These are phyloP conservation scores for Cromileptes altivelis DNA, from an alignment of 2,113 vertebrate species.

Conservation along the genomic window DNA sequence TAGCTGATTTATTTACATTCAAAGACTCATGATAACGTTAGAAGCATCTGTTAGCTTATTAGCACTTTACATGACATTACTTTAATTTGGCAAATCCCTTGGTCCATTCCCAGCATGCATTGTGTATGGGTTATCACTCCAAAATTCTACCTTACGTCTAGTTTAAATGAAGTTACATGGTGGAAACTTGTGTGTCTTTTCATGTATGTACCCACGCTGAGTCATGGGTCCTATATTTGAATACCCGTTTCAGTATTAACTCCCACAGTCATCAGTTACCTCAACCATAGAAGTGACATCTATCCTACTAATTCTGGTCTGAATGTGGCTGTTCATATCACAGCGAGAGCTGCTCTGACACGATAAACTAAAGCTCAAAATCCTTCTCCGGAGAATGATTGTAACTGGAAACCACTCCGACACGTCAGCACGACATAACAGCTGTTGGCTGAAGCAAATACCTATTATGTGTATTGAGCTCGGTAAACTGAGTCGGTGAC, in stretches of 20 bases:
- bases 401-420: not conserved
- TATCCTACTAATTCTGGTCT: not conserved
- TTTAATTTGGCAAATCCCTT: not conserved
- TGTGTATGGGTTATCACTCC: not conserved
- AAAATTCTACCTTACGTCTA: not conserved
- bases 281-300: not conserved
- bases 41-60: not conserved
- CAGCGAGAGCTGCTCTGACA: slow-evolving; percentile 1
- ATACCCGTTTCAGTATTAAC: slow-evolving; percentile 3
- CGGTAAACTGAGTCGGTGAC: not conserved
- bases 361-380: slow-evolving; percentile 7
- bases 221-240: not conserved
- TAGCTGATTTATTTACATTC: not conserved
- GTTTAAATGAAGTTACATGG: not conserved
- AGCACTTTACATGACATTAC: not conserved
- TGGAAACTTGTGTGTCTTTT: not conserved
- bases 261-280: slow-evolving; percentile 28
- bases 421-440: not conserved
- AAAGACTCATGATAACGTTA: not conserved
- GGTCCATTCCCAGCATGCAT: not conserved
- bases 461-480: not conserved
- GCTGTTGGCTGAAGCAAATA: not conserved
- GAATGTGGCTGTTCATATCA: not conserved
- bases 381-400: not conserved
- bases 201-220: not conserved